A percentile compares a stretch with the other conserved stretches of the same genome.
Conservation (phyloP, 1,140 invertebrate genomes). For the Drosophila subobscura region DNA sequence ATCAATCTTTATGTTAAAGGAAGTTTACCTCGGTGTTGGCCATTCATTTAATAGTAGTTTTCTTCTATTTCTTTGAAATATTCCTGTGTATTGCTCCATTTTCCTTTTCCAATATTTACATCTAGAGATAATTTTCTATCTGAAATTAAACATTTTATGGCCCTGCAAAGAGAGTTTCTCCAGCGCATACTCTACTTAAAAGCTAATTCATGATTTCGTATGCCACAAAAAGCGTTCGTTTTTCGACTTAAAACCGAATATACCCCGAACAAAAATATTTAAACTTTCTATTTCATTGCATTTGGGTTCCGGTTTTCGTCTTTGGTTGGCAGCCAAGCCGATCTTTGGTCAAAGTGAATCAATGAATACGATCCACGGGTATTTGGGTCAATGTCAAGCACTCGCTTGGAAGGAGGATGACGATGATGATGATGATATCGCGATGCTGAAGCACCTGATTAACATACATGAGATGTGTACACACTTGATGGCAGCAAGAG, state of each 20-base stretch:
- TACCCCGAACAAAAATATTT: constrained; percentile 20
- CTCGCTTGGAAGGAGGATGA: constrained; percentile 24
- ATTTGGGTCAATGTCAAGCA: constrained; percentile 77
- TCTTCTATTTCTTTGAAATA: background rate
- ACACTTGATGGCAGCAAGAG: constrained; percentile 5
- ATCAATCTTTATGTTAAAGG: background rate
- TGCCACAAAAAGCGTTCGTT: constrained; percentile 6
- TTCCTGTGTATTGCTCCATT: background rate
- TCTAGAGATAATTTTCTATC: no score
- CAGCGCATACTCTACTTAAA: constrained; percentile 12
- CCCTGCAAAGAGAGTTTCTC: background rate
- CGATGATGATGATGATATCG: constrained; percentile 37
- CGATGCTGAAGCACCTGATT: constrained; percentile 55
- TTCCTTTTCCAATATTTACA: background rate
- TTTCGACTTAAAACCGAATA: constrained; percentile 9
- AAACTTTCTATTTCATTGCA: constrained; percentile 76
- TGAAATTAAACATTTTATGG: no score
- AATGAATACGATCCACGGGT: constrained; percentile 50
- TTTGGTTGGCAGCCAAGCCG: constrained; percentile 30
- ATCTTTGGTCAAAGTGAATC: constrained; percentile 64
- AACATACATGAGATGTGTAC: constrained; percentile 48
- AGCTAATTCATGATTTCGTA: constrained; percentile 15
- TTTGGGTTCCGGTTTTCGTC: constrained; percentile 67
- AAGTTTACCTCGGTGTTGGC: background rate
- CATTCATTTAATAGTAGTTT: background rate